Evolutionary conservation across 2,888 invertebrate genomes (phyloP), one percentile per base, ranked within the genome.

Genomic region (Synanthedon andrenaeformis): DNA sequence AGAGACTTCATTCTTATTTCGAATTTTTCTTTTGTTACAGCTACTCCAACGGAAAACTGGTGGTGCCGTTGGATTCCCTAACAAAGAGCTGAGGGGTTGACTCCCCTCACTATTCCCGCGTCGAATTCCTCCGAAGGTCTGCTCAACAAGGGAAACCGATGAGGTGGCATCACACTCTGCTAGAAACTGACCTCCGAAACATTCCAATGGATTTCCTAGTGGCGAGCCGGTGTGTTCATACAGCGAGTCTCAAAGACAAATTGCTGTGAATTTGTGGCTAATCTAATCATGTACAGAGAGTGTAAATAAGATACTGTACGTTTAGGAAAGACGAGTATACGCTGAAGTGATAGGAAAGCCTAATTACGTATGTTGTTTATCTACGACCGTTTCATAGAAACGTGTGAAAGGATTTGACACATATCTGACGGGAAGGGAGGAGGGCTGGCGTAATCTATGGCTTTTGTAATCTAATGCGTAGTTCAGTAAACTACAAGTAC

Each of bases 1-100:
- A 56, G 53, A 54, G 58, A 55, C 59, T 55, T 58, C 58, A 35
- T 52, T 57, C 49, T 62, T 59, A 66, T 62, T 65, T 55, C n/a
- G 56, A 55, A 57, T 58, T 64, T 68, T 72, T 71, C 54, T 58
- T 66, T 86, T 83, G 82, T 88, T 88, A 53, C 78, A 88, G 88
- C 80, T 84, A 84, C 86, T 84, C 88, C 76, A 83, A 87, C 81
- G 83, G 88, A 88, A 86, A 88, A 86, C 71, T 88, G 87, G 88
- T 88, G 88, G 88, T 88, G 88, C 88, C 87, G 82, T 57, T 88
- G 88, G 88, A 87, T 88, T 79, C 88, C 88, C 74, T 88, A 85
- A 82, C 88, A 74, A 81, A 84, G 72, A 86, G 84, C 79, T 83
- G 85, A 88, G 83, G 82, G 81, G 79, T 70, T 66, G 57, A 61